phyloP scores from a whole-genome alignment of 1,140 invertebrate genomes.

The Drosophila grimshawi region DNA sequence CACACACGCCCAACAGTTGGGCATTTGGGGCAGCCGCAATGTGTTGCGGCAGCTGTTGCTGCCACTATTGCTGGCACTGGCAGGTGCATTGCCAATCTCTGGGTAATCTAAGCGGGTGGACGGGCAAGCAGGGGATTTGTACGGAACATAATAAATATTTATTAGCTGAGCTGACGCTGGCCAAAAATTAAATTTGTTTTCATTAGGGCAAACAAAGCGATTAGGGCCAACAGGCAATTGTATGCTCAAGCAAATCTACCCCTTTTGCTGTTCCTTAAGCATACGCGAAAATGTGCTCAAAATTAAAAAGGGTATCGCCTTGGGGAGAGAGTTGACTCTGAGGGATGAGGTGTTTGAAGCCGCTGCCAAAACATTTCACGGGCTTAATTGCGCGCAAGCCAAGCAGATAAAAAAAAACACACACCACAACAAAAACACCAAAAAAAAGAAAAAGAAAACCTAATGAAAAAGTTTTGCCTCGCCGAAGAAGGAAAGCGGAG shows the following conservation, averaged over 20 bases:
- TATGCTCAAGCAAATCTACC: conserved; percentile 36
- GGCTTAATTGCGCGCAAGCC: conserved; percentile 78
- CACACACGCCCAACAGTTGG: not conserved
- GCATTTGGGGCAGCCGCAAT: conserved; percentile 6
- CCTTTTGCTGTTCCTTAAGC: conserved; percentile 18
- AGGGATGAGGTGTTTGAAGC: conserved; percentile 15
- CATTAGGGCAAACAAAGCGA: conserved; percentile 71
- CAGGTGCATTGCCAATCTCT: conserved; percentile 19
- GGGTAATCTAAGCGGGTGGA: not conserved
- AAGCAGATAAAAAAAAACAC: conserved; percentile 59
- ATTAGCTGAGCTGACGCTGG: conserved; percentile 56
- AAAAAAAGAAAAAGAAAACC: conserved; percentile 26
- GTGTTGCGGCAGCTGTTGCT: not conserved
- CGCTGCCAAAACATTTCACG: conserved; percentile 67
- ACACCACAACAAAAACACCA: not conserved
- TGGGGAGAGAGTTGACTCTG: conserved; percentile 19
- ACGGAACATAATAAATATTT: conserved; percentile 73
- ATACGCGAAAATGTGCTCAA: conserved; percentile 60
- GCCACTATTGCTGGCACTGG: conserved; percentile 1
- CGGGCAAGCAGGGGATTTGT: conserved; percentile 12
- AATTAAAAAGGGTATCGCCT: conserved; percentile 75
- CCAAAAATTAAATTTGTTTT: conserved; percentile 81
- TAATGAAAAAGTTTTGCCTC: conserved; percentile 76
- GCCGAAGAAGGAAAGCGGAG: conserved; percentile 25
- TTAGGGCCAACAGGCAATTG: conserved; percentile 57